A percentile compares a stretch with the other conserved stretches of the same genome.
phyloP scores from a whole-genome alignment of 2,888 invertebrate genomes.

The Habrosyne pyritoides region DNA sequence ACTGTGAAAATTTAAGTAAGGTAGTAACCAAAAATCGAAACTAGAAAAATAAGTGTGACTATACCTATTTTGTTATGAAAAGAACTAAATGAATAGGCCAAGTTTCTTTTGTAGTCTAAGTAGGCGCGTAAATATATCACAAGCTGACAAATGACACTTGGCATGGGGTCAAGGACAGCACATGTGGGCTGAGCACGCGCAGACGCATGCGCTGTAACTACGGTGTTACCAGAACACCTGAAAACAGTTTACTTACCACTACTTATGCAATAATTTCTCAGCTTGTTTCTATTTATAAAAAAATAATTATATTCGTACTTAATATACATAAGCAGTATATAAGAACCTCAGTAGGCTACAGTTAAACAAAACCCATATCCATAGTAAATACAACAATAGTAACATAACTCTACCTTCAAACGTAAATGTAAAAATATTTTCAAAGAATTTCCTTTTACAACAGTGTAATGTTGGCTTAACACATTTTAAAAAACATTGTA shows the following conservation, averaged over 20 bases:
- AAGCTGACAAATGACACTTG: constrained; percentile 11
- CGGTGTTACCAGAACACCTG: background rate
- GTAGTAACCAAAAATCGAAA: background rate
- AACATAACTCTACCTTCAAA: background rate
- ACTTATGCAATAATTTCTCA: no score
- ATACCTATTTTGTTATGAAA: constrained; percentile 1
- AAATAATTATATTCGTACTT: no score
- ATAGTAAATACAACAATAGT: background rate
- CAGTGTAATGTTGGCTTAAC: background rate
- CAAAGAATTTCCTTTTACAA: background rate
- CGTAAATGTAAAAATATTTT: background rate
- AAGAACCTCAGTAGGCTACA: no score
- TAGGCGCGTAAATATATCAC: constrained; percentile 9
- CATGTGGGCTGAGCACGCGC: constrained; percentile 11
- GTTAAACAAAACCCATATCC: background rate
- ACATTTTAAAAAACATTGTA: background rate
- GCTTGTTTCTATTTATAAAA: no score
- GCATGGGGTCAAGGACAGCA: constrained; percentile 11
- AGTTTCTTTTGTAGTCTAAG: constrained; percentile 2
- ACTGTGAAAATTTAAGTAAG: no score
- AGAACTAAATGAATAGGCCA: constrained; percentile 1
- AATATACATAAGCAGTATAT: no score
- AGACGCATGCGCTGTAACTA: background rate
- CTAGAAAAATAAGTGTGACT: no score
- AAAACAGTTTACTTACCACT: background rate